phyloP scores from a whole-genome alignment of 1,140 invertebrate species.

The Thalassaphorura encarpata region DNA sequence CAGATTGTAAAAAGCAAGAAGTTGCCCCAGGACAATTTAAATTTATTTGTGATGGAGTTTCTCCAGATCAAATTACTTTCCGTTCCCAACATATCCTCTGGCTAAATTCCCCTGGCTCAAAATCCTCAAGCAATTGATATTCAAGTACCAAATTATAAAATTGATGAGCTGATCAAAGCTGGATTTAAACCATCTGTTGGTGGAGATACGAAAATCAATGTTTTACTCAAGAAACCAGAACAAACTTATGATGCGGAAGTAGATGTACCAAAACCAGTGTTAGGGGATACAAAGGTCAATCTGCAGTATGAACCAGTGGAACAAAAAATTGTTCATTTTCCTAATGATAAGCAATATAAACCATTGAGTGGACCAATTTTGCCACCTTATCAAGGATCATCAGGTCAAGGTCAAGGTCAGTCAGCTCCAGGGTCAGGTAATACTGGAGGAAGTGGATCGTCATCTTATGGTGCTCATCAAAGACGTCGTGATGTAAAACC shows the following conservation, averaged over 20 bases:
- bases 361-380: conserved; percentile 12
- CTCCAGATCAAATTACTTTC: conserved; percentile 15
- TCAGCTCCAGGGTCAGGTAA: no score
- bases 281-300: conserved; percentile 14
- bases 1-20: conserved; percentile 20
- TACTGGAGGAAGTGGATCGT: no score
- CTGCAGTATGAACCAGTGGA: conserved; percentile 26
- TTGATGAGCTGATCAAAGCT: conserved; percentile 27
- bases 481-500: no score
- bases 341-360: conserved; percentile 12
- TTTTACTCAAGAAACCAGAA: conserved; percentile 26
- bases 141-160: conserved; percentile 25
- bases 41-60: conserved; percentile 16
- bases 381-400: conserved; percentile 1
- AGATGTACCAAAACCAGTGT: conserved; percentile 1
- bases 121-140: conserved; percentile 15
- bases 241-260: conserved; percentile 21
- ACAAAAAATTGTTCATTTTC: conserved; percentile 10
- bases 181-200: conserved; percentile 14
- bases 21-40: conserved; percentile 8
- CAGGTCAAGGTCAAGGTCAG: no score
- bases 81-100: conserved; percentile 22
- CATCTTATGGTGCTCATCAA: no score
- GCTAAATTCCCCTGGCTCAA: conserved; percentile 15
- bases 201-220: conserved; percentile 15